Base-by-base conservation (phyloP, 2,797 vertebrate species). In the Apodemus agrarius region DNA sequence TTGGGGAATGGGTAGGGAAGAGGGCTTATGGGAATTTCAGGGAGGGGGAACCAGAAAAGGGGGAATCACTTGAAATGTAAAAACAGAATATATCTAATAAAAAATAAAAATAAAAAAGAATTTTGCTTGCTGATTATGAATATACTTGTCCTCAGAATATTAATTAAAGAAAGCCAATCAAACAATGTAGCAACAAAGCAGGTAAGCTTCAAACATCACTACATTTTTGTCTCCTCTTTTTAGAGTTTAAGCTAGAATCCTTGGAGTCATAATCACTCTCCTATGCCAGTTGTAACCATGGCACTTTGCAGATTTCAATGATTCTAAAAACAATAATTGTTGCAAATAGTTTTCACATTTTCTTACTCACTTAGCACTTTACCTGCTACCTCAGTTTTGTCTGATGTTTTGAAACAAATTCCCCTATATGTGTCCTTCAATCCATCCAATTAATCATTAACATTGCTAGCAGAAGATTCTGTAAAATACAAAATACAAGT, bases 101-200 rank as follows among this genome's bases (percentile, higher is more conserved):
- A 46, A 49, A 49, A 49, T 7, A 49, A 49, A 49, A 49, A 7
- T 7, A 49, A 49, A 49, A 4, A 49, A 49, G 11, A 52, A 52
- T 84, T 95, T 91, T 46, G 24, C 34, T 94, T 91, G 29, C 34
- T 85, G 21, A 49, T 88, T 88, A 93, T 87, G 92, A 95, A 67
- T 59, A 94, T 61, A 84, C 74, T 65, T 88, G 29, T 81, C 34
- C 29, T 91, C 81, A 91, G 80, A 92, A 96, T 96, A 91, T 43
- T 76, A 67, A 85, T 67, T 76, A 93, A 93, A 86, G 86, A 93
- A 94, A 61, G n/a, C 49, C 79, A 92, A 54, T 90, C 63, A 65
- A 65, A 0, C 57, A 59, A 29, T 65, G 57, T 87, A 81, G 22
- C 40, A 96, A 72, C 76, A 92, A 75, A 84, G 1, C 46, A 94